phyloP scores from a whole-genome alignment of 23 tunicate genomes.

The Diplosoma virens region DNA sequence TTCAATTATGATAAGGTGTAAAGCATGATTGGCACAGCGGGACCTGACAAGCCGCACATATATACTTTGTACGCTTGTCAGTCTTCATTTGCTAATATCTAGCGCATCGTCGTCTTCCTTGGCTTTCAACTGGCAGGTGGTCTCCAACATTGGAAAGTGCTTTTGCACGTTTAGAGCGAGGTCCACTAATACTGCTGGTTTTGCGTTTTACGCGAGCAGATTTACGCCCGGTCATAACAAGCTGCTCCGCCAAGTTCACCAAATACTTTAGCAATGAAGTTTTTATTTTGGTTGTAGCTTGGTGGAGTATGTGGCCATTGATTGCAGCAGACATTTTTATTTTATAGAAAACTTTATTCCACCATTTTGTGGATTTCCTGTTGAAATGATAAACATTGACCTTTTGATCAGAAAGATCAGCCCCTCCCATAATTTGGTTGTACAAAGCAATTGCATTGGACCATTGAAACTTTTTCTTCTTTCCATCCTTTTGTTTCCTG shows the following conservation, averaged over 20 bases:
- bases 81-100: conserved; percentile 5
- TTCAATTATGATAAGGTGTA: background rate
- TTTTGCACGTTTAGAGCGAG: conserved; percentile 9
- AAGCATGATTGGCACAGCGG: conserved; percentile 18
- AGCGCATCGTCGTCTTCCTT: conserved; percentile 25
- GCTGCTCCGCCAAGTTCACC: conserved; percentile 13
- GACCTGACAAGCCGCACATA: conserved; percentile 23
- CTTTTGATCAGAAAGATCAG: conserved; percentile 24
- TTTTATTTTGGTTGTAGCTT: conserved; percentile 14
- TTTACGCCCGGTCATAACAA: conserved; percentile 16
- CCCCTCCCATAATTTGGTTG: conserved; percentile 6
- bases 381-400: conserved; percentile 20
- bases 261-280: conserved; percentile 20
- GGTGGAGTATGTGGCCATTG: conserved; percentile 11
- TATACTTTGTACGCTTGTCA: conserved; percentile 9
- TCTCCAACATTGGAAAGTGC: conserved; percentile 2
- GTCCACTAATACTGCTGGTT: conserved; percentile 8
- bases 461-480: conserved; percentile 9
- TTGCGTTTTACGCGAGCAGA: conserved; percentile 8
- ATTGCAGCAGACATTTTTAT: conserved; percentile 24
- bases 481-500: conserved; percentile 27
- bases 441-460: conserved; percentile 25
- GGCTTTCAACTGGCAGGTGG: conserved; percentile 12
- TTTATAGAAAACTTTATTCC: conserved; percentile 13
- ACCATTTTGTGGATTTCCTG: conserved; percentile 17